Evolutionary conservation across 2,888 invertebrate genomes (phyloP), one percentile per base, ranked within the genome.

Genomic region (Eupeodes latifasciatus): DNA sequence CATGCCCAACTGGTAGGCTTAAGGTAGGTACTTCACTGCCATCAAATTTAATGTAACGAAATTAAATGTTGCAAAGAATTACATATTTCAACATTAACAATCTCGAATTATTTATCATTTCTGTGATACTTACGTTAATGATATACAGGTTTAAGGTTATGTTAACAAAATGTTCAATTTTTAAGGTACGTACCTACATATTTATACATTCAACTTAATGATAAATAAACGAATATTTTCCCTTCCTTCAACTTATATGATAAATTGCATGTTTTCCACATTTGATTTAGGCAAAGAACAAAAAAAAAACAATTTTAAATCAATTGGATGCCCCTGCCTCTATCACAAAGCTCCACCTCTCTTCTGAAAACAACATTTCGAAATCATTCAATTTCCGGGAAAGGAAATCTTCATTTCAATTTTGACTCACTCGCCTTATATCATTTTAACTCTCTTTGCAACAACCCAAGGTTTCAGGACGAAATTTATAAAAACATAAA

Each of bases 331-430:
- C 55, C 47, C 9, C 36, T 7, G 9, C 40, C 40, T 40, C 40
- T 6, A 40, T 40, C 40, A 2, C 0, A 40, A 40, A 1, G 40
- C 7, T 4, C 40, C 4, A 5, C 40, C 4, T 53, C 51, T 53
- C 71, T 64, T 44, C 19, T 7, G 11, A 19, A 53, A 64, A 81
- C 59, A 71, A 59, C 57, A 61, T 71, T 71, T 72, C 61, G 66
- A 81, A 85, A 81, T 81, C 85, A 81, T 81, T 85, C 61, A 85
- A 85, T 85, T 81, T 85, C 81, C 77, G 72, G 81, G 19, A 69
- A 34, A 72, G 76, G 85, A 80, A 72, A 71, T 72, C 44, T 72
- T 77, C 61, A 77, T 81, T 85, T 16, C 55, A 47, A 67, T 49
- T 57, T 64, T 12, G 49, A 57, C 19, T 57, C 61, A 76, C 11